Evolutionary conservation across 2,888 invertebrate genomes (phyloP).

Genomic region (Macrophya alboannulata): DNA sequence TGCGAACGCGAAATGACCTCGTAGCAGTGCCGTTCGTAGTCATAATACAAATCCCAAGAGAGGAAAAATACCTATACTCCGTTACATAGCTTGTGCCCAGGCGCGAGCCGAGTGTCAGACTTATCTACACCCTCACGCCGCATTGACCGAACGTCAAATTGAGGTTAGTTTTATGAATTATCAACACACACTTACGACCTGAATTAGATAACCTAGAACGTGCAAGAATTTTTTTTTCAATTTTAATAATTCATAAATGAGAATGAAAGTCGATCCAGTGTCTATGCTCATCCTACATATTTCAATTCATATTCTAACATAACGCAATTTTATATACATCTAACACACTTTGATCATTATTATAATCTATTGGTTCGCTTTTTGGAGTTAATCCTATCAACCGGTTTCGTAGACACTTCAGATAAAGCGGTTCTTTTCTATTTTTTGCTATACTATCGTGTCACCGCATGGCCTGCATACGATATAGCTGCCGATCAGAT

Average conservation of each 20-base stretch:
- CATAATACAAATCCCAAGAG: no score
- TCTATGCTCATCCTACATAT: background rate
- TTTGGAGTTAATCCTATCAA: constrained; percentile 3
- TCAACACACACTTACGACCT: background rate
- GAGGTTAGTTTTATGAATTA: background rate
- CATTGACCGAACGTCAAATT: background rate
- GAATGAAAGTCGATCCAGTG: background rate
- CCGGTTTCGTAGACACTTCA: background rate
- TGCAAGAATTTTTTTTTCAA: background rate
- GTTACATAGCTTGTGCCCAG: no score
- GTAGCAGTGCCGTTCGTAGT: no score
- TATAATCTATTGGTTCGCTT: background rate
- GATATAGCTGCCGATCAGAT: background rate
- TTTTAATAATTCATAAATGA: background rate
- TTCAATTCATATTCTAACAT: background rate
- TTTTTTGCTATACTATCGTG: background rate
- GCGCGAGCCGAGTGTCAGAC: background rate
- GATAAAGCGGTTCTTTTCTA: no score
- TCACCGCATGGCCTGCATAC: background rate
- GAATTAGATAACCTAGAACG: background rate
- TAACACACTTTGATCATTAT: background rate
- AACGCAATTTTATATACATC: background rate
- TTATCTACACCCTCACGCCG: background rate
- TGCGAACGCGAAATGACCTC: no score
- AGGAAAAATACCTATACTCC: no score